These are phyloP conservation scores for Pandemis cinnamomeana DNA, from an alignment of 2,888 invertebrate species.

Conservation along the genomic window DNA sequence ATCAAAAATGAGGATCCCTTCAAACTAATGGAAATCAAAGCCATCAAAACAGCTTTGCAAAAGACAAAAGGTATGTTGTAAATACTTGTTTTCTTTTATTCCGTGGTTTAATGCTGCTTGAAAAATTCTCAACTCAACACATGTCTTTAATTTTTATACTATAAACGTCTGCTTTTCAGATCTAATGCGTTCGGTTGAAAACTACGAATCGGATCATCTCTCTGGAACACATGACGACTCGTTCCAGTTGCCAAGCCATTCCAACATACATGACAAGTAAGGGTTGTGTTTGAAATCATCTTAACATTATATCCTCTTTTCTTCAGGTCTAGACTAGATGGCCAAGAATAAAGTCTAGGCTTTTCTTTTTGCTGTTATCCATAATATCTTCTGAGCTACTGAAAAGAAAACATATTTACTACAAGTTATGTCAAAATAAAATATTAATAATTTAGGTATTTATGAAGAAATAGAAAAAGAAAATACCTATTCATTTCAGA, in stretches of 20 bases:
- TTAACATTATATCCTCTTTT: too few relatives aligned
- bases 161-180: conserved; percentile 55
- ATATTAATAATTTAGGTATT: too few relatives aligned
- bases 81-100: too few relatives aligned
- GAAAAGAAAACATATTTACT: too few relatives aligned
- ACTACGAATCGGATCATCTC: conserved; percentile 71
- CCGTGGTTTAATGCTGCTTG: neutral
- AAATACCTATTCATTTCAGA: too few relatives aligned
- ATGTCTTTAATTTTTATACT: conserved; percentile 48
- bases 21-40: conserved; percentile 80
- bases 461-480: too few relatives aligned
- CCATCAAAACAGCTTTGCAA: conserved; percentile 77
- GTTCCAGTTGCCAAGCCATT: conserved; percentile 70
- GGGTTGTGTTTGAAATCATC: conserved; percentile 31
- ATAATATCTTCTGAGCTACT: too few relatives aligned
- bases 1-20: conserved; percentile 80
- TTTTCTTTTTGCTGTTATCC: too few relatives aligned
- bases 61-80: conserved; percentile 74
- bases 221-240: conserved; percentile 67
- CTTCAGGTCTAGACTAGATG: too few relatives aligned
- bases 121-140: neutral
- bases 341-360: too few relatives aligned
- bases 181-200: conserved; percentile 80
- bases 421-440: too few relatives aligned
- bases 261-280: conserved; percentile 78